phyloP scores from a whole-genome alignment of 1,140 invertebrate species.

The Charaxes varanes region DNA sequence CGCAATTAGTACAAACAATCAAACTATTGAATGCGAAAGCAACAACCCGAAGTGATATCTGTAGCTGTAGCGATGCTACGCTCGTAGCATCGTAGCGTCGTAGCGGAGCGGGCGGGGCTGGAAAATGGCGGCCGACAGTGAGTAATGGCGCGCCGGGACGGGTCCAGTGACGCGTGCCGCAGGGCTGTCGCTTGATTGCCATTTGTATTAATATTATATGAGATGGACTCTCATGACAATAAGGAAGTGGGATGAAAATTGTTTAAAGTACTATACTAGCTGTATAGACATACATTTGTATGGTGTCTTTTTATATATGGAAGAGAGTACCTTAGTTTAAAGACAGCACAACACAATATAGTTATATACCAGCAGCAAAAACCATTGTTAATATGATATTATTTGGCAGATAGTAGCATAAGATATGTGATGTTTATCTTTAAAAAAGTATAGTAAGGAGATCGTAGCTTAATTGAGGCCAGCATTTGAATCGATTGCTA shows the following conservation, averaged over 20 bases:
- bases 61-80: constrained; percentile 30
- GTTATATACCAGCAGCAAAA: too few relatives aligned
- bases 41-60: neutral
- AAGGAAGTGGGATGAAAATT: constrained; percentile 9
- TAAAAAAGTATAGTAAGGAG: too few relatives aligned
- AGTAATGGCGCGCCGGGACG: constrained; percentile 68
- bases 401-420: too few relatives aligned
- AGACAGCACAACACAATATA: too few relatives aligned
- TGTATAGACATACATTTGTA: too few relatives aligned
- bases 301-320: too few relatives aligned
- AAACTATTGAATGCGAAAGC: too few relatives aligned
- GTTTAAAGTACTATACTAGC: neutral
- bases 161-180: constrained; percentile 65
- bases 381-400: too few relatives aligned
- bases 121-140: constrained; percentile 69
- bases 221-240: constrained; percentile 8
- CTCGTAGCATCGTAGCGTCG: constrained; percentile 35
- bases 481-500: too few relatives aligned
- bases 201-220: constrained; percentile 13
- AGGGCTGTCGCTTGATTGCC: constrained; percentile 41
- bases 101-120: constrained; percentile 60
- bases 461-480: too few relatives aligned
- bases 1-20: constrained; percentile 17
- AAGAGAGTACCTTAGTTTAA: too few relatives aligned
- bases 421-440: too few relatives aligned